Evolutionary conservation across 2,888 invertebrate genomes (phyloP), one percentile per base, ranked within the genome.

Genomic region (Brassicogethes aeneus): DNA sequence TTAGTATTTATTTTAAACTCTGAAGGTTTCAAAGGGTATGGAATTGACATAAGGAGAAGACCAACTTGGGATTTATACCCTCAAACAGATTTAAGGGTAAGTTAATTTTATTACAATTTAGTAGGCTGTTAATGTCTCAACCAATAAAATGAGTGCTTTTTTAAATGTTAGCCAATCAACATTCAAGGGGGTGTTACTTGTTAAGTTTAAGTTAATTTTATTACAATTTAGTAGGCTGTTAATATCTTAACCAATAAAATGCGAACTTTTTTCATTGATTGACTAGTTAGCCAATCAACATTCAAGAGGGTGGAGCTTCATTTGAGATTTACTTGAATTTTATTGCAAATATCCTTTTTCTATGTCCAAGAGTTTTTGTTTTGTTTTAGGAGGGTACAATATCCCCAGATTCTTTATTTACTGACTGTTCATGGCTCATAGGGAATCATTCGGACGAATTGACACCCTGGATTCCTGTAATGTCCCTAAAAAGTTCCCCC

Each of bases 361-460:
- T 23, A 23, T 7, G 5, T 23, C 23, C 10, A 23, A 34, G 31
- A 8, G 15, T 23, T 13, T 36, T 42, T 15, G 13, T 2, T 38
- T 7, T 30, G 30, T 70, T 73, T 36, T 54, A 84, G 83, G 79
- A 79, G 49, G 71, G 66, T 54, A 74, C 79, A 2, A 75, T 91
- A 40, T 75, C 75, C 7, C 76, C 80, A 46, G 62, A 74, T 37
- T 73, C 74, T 45, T 60, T 77, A 33, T 89, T 85, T 57, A 77
- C 82, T 5, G 75, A 81, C n/a, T 75, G 75, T 16, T 86, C 92
- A 59, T 95, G 95, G 94, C 70, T 99, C 37, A 93, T 99, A 62
- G 99, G 97, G 38, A 99, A 99, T 69, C 99, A 99, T 72, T 94
- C 95, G 10, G 99, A 99, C 72, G 97, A 99, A 65, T 70, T 99